These are phyloP conservation scores for Diadophis punctatus DNA, from an alignment of 2,113 vertebrate genomes.

Conservation along the genomic window DNA sequence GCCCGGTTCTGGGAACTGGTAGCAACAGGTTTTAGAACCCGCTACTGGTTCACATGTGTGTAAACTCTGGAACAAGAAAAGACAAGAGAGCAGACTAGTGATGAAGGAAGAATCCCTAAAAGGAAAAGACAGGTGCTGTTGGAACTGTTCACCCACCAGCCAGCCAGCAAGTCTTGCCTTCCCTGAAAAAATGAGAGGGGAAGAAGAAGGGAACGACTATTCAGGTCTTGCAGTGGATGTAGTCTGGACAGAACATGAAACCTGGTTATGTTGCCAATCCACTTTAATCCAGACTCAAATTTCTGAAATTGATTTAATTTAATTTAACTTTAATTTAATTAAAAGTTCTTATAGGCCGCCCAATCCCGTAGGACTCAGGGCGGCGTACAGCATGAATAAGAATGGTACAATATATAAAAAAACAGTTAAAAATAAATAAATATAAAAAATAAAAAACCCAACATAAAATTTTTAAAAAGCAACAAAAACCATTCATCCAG, in stretches of 20 bases:
- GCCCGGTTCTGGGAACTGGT: too few relatives aligned
- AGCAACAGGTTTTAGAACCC: too few relatives aligned
- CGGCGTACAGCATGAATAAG: too few relatives aligned
- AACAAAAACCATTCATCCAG: too few relatives aligned
- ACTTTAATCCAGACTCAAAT: background rate
- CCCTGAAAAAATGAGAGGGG: background rate
- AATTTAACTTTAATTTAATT: too few relatives aligned
- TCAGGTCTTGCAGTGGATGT: background rate
- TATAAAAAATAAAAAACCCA: too few relatives aligned
- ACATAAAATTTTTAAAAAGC: too few relatives aligned
- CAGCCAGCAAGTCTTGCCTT: background rate
- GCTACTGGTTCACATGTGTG: background rate
- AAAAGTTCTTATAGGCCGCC: too few relatives aligned
- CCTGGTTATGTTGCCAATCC: background rate
- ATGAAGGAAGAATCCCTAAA: background rate
- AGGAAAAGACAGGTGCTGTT: background rate
- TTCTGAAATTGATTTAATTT: background rate
- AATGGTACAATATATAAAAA: too few relatives aligned
- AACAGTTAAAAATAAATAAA: too few relatives aligned
- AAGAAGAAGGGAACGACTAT: background rate
- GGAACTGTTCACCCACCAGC: background rate
- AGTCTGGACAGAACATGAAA: background rate
- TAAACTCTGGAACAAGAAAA: background rate
- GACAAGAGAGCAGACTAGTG: background rate
- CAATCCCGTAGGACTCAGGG: too few relatives aligned